Evolutionary conservation across 2,888 invertebrate genomes (phyloP), one percentile per base, ranked within the genome.

Genomic region (Drosophila villosipedis): DNA sequence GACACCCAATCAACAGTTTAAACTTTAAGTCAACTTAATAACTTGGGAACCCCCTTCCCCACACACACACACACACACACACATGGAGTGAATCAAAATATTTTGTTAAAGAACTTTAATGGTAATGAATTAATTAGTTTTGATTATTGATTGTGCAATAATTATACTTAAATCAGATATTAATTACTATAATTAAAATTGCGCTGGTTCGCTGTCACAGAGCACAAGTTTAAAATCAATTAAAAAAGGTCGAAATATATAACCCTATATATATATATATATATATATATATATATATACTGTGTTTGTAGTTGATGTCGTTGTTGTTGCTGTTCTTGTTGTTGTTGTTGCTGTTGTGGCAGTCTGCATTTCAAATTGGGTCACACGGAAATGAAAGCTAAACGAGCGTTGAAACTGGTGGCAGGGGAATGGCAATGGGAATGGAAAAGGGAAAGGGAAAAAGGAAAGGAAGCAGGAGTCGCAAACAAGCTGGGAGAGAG

Each of bases 311-410:
- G 12, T 35, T 35, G 43, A 25, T 47, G 9, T 47, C 9, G 9
- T n/a, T 19, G 19, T 41, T 41, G 39, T 41, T n/a, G 39, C 9
- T 39, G 25, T 25, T 25, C 0, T 14, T 41, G 50, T 64, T 55
- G 22, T 22, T 41, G 55, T 63, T 55, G 50, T 43, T 68, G 41
- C 39, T 53, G 28, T 28, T 50, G 50, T 47, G 22, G 53, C 43
- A 52, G 60, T 67, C 67, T 69, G 52, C 69, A 58, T 50, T 64
- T 58, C 39, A 60, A 75, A 76, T 49, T 75, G 57, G 75, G 75
- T 75, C 75, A 76, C 64, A 58, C 60, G 64, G 72, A 72, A 76
- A 63, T 61, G 47, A 60, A 31, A 68, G 63, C 59, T 25, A 47
- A 64, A 22, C 41, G 30, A 31, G 49, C 31, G 52, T 12, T 10